Conservation (phyloP, 1,140 invertebrate genomes). For the Drosophila gunungcola region DNA sequence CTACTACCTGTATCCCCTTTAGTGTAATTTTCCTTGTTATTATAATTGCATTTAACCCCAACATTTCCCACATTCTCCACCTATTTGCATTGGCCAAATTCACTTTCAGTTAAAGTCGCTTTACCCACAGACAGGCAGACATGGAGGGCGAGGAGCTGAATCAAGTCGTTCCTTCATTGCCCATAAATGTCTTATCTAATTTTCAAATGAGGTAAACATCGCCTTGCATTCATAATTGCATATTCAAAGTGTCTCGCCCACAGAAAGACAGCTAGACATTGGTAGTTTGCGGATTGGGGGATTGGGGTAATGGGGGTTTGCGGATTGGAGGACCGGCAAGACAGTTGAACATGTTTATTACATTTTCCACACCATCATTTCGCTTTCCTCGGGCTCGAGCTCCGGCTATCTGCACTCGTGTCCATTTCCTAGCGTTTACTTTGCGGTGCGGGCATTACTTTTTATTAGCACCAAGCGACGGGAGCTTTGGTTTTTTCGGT, state of each 20-base stretch:
- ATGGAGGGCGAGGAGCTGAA: slow-evolving; percentile 30
- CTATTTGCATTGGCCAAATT: slow-evolving; percentile 5
- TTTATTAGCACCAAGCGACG: slow-evolving; percentile 71
- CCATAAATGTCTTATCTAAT: slow-evolving; percentile 78
- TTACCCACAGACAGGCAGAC: neutral
- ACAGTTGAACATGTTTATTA: slow-evolving; percentile 77
- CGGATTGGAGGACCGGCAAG: neutral
- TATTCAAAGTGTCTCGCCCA: slow-evolving; percentile 74
- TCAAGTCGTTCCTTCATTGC: slow-evolving; percentile 64
- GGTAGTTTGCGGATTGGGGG: neutral
- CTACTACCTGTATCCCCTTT: neutral
- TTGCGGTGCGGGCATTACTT: slow-evolving; percentile 71
- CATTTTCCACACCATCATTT: slow-evolving; percentile 76
- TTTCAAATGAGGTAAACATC: slow-evolving; percentile 76
- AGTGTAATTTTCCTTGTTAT: neutral
- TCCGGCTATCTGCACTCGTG: slow-evolving; percentile 28
- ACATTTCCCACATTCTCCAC: neutral
- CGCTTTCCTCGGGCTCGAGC: slow-evolving; percentile 38
- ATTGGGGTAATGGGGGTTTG: neutral
- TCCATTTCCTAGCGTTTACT: slow-evolving; percentile 77
- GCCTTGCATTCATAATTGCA: slow-evolving; percentile 77
- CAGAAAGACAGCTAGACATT: slow-evolving; percentile 16
- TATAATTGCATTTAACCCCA: slow-evolving; percentile 1
- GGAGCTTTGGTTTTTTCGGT: slow-evolving; percentile 33
- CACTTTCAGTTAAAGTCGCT: slow-evolving; percentile 5